A percentile compares a stretch with the other conserved stretches of the same genome.
Conservation (phyloP, 2,113 vertebrate species). For the Aspidoscelis tigris region DNA sequence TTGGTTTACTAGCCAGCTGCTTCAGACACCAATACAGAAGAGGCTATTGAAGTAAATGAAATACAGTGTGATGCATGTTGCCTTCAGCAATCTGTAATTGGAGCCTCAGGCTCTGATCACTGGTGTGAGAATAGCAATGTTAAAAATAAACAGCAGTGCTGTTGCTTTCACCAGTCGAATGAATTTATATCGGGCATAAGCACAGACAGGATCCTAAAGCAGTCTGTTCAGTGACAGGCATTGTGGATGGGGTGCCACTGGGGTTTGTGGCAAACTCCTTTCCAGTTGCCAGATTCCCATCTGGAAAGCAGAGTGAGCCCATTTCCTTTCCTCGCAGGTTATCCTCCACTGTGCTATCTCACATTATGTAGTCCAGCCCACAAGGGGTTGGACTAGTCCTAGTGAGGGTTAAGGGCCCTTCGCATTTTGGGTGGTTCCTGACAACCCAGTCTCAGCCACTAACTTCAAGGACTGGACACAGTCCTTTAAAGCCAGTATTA, state of each 20-base stretch:
- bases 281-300: not conserved
- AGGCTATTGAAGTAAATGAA: not conserved
- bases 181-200: not conserved
- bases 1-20: not conserved
- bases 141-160: not conserved
- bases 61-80: not conserved
- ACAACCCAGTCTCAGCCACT: too few species aligned
- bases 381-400: too few species aligned
- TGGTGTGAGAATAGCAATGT: not conserved
- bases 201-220: not conserved
- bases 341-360: too few species aligned
- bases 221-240: not conserved
- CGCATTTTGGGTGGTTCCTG: too few species aligned
- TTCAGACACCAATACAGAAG: not conserved
- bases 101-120: not conserved
- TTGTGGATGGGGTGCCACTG: not conserved
- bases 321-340: not conserved
- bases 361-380: too few species aligned
- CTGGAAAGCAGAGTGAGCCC: not conserved
- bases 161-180: not conserved
- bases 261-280: not conserved
- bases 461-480: too few species aligned
- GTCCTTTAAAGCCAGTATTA: too few species aligned
- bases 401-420: too few species aligned
- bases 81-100: slow-evolving; percentile 4